Conservation (phyloP, 2,888 invertebrate species). For the Drosophila dives region DNA sequence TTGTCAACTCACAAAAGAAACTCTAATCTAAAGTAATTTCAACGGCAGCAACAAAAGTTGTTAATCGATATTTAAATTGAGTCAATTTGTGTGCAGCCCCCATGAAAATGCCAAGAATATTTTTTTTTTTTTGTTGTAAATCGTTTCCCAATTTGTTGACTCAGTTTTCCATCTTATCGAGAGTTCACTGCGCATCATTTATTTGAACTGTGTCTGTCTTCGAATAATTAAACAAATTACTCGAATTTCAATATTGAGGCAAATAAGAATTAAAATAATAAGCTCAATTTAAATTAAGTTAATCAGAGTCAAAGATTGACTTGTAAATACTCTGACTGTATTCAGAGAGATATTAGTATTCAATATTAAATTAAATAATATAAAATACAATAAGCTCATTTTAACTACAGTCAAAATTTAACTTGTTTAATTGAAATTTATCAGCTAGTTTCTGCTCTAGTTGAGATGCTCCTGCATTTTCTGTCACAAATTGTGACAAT, state of each 20-base stretch:
- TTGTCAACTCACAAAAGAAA: slow-evolving; percentile 47
- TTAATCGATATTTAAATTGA: slow-evolving; percentile 70
- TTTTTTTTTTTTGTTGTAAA: slow-evolving; percentile 14
- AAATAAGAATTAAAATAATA: not conserved
- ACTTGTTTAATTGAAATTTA: too few species aligned
- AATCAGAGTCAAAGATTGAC: not conserved
- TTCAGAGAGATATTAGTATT: too few species aligned
- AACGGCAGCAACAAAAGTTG: slow-evolving; percentile 29
- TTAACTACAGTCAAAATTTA: too few species aligned
- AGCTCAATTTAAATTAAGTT: not conserved
- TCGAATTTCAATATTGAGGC: not conserved
- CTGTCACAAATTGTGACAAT: not conserved
- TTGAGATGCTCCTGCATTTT: not conserved
- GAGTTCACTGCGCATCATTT: not conserved
- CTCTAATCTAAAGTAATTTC: slow-evolving; percentile 11
- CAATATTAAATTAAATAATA: too few species aligned
- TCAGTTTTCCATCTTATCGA: slow-evolving; percentile 1
- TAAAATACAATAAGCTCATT: too few species aligned
- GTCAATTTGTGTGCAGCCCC: slow-evolving; percentile 54
- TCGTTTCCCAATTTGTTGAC: slow-evolving; percentile 35
- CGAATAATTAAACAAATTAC: not conserved
- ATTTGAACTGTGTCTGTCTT: not conserved
- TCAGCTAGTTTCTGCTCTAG: too few species aligned
- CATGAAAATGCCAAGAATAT: slow-evolving; percentile 34
- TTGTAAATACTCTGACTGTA: not conserved